Evolutionary conservation across 2,888 invertebrate species (phyloP), one percentile per base, ranked within the genome.

Genomic region (Metalampra italica): DNA sequence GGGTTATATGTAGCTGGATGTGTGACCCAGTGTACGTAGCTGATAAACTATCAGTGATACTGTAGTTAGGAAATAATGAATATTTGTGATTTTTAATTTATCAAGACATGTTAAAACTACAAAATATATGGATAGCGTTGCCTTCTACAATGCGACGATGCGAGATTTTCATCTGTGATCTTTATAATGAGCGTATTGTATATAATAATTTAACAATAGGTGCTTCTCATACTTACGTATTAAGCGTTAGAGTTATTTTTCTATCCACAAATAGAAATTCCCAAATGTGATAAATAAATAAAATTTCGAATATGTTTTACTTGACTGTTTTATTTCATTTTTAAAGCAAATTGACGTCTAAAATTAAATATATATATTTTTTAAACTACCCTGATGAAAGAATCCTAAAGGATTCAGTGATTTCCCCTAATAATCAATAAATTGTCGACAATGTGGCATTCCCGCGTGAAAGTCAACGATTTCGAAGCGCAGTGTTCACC

Each of bases 121-220:
- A 22, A 22, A 32, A 5, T 32, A 32, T 11, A 32, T 4, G 32
- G 32, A 11, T 9, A 8, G 7, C 11, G 36, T n/a, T 36, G 36
- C 36, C 36, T 36, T 36, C n/a, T n/a, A n/a, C n/a, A n/a, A n/a
- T 3, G 7, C 32, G 3, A 36, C 29, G 59, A 62, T 59, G 55
- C 56, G 71, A 73, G 68, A 76, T 72, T 71, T 62, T 65, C 64
- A 75, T 73, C 78, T 77, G 78, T 79, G 78, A 79, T 78, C 63
- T 70, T 64, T 62, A 56, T 62, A 64, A 60, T 56, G 56, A 65
- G 60, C 56, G 60, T 60, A 51, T 57, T 59, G 54, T 64, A 64
- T 53, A 56, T 66, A 62, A 57, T 47, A 55, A 55, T 14, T 49
- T 51, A 37, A 52, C n/a, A 36, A 47, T 58, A 58, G 52, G 60